These are phyloP conservation scores for Poeciliopsis paucimaculata DNA, from an alignment of 2,797 vertebrate genomes.

Conservation along the genomic window DNA sequence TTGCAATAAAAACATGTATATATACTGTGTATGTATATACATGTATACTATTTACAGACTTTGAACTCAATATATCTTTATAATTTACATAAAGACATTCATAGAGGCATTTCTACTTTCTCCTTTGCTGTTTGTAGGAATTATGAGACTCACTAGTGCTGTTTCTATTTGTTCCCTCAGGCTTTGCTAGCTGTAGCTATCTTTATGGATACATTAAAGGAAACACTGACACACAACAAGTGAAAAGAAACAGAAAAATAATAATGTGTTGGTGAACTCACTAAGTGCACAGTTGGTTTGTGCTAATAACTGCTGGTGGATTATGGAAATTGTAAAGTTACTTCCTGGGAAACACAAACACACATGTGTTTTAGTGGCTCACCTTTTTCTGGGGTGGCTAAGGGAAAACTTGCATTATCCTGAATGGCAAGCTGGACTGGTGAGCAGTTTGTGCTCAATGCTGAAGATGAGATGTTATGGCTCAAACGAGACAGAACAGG, in stretches of 20 bases:
- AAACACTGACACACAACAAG: background rate
- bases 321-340: conserved; percentile 19
- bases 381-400: conserved; percentile 44
- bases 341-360: conserved; percentile 42
- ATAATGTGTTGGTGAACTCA: conserved; percentile 2
- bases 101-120: background rate
- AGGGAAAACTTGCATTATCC: conserved; percentile 8
- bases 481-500: conserved; percentile 5
- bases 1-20: background rate
- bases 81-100: background rate
- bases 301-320: conserved; percentile 2
- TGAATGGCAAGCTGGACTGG: conserved; percentile 3
- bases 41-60: background rate
- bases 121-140: background rate
- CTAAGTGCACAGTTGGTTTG: conserved; percentile 12
- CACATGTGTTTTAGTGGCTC: conserved; percentile 37
- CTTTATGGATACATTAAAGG: background rate
- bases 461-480: conserved; percentile 11
- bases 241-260: conserved; percentile 27
- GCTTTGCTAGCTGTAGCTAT: background rate
- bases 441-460: conserved; percentile 8
- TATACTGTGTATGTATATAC: background rate
- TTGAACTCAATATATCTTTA: background rate
- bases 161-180: background rate
- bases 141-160: background rate